Evolutionary conservation across 2,113 vertebrate genomes (phyloP).

Genomic region (Falco punctatus): DNA sequence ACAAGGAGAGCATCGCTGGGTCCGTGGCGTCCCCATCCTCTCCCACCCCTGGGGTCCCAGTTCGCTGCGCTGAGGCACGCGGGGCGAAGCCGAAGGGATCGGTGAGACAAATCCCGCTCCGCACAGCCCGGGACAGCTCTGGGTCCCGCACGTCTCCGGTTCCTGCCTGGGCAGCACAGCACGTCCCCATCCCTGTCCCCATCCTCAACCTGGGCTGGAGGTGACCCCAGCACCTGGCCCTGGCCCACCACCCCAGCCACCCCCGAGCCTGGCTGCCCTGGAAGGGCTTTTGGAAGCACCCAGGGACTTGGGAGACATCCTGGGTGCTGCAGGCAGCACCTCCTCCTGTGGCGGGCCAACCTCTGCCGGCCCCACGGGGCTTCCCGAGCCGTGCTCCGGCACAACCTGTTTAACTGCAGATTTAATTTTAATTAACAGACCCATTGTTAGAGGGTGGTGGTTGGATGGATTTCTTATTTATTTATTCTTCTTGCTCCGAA

Average conservation of each 20-base stretch:
- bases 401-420: slow-evolving; percentile 59
- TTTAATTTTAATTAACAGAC: slow-evolving; percentile 50
- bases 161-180: background rate
- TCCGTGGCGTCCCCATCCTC: rapidly evolving
- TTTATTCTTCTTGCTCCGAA: background rate
- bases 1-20: background rate
- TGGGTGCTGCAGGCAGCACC: background rate
- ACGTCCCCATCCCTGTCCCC: background rate
- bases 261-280: background rate
- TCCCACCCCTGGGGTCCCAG: background rate
- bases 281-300: background rate
- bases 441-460: slow-evolving; percentile 21
- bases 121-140: background rate
- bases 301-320: background rate
- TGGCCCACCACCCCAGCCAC: rapidly evolving
- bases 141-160: rapidly evolving
- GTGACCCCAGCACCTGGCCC: background rate
- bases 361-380: background rate
- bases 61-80: background rate
- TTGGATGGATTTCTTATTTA: background rate
- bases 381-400: background rate
- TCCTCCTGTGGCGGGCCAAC: background rate
- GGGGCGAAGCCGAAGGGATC: rapidly evolving
- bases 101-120: background rate
- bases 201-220: background rate